Evolutionary conservation across 2,888 invertebrate genomes (phyloP).

Genomic region (Aspidapion aeneum): DNA sequence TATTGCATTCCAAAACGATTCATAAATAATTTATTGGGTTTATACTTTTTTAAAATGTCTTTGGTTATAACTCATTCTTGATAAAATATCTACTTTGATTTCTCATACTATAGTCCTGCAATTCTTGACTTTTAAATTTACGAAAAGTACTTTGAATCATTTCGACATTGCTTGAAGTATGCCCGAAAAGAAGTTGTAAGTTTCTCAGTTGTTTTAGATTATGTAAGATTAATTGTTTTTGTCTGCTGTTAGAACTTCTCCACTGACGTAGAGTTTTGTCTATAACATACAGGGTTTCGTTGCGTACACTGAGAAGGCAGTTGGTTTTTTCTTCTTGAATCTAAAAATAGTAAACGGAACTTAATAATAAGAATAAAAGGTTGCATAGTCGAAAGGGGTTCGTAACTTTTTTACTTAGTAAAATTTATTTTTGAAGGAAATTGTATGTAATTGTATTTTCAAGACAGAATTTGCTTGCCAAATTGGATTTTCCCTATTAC

Average conservation of each 20-base stretch:
- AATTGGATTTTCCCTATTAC: no score
- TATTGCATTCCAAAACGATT: no score
- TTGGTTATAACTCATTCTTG: not conserved
- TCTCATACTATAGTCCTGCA: not conserved
- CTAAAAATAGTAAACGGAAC: slow-evolving; percentile 10
- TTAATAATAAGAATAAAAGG: no score
- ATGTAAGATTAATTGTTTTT: slow-evolving; percentile 36
- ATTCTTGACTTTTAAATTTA: slow-evolving; percentile 22
- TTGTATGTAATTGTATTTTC: no score
- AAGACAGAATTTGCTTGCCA: no score
- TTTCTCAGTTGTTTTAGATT: slow-evolving; percentile 41
- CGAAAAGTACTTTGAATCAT: slow-evolving; percentile 29
- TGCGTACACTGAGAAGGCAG: slow-evolving; percentile 52
- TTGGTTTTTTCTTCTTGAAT: slow-evolving; percentile 35
- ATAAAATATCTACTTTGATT: not conserved
- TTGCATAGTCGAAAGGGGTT: no score
- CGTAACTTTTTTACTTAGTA: no score
- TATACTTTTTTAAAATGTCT: no score
- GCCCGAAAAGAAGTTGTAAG: slow-evolving; percentile 43
- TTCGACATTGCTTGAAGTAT: slow-evolving; percentile 31
- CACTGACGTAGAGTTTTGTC: slow-evolving; percentile 54
- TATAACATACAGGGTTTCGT: slow-evolving; percentile 52
- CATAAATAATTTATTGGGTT: no score
- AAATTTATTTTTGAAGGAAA: no score
- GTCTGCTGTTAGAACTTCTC: slow-evolving; percentile 43